Evolutionary conservation across 2,797 vertebrate species (phyloP).

Genomic region (Columba guinea): DNA sequence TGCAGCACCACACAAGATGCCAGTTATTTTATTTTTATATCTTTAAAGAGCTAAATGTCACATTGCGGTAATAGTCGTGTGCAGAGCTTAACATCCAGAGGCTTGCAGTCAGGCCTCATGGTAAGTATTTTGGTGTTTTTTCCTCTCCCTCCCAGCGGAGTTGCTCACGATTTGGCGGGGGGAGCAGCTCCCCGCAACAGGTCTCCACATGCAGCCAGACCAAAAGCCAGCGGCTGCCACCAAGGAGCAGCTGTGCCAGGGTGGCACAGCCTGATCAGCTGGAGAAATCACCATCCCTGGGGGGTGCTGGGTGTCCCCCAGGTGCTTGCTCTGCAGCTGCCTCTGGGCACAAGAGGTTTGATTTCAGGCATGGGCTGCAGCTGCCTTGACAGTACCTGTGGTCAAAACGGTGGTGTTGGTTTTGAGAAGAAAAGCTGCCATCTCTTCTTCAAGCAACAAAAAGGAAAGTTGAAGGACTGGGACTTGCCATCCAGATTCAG

Average conservation of each 20-base stretch:
- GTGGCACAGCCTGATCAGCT: background rate
- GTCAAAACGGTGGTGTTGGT: background rate
- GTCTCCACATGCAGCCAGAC: background rate
- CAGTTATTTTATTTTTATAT: background rate
- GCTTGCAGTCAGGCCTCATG: background rate
- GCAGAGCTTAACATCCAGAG: background rate
- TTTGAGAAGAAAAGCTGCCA: background rate
- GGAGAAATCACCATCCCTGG: rapidly evolving
- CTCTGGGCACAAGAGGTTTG: background rate
- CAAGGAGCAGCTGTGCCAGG: background rate
- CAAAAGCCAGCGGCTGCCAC: background rate
- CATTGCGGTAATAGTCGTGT: background rate
- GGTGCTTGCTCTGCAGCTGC: background rate
- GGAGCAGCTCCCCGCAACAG: background rate
- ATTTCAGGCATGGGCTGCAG: background rate
- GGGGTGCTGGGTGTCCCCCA: rapidly evolving
- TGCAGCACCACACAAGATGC: background rate
- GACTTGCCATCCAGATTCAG: background rate
- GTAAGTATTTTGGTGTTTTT: background rate
- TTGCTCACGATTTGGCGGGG: background rate
- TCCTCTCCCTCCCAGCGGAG: background rate
- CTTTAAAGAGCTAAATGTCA: background rate
- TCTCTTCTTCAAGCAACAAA: background rate
- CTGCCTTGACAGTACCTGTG: background rate
- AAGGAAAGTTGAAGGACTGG: background rate